These are phyloP conservation scores for Trachurus trachurus DNA, from an alignment of 2,797 vertebrate species.

Conservation along the genomic window DNA sequence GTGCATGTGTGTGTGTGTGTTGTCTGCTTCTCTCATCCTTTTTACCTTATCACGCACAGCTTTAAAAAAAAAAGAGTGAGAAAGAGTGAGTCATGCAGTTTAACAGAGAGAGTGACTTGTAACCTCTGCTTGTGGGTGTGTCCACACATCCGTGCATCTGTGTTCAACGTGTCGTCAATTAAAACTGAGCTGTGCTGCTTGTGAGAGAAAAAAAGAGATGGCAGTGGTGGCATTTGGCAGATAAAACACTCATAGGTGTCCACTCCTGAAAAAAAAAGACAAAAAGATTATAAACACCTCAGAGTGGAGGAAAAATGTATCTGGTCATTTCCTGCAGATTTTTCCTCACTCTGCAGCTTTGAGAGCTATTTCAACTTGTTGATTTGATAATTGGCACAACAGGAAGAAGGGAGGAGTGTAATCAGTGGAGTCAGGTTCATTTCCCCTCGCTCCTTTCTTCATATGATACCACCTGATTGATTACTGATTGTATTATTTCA, in stretches of 20 bases:
- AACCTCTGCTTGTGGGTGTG: neutral
- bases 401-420: constrained; percentile 14
- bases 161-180: neutral
- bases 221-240: neutral
- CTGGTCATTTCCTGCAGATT: constrained; percentile 6
- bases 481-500: constrained; percentile 15
- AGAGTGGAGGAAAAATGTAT: constrained; percentile 6
- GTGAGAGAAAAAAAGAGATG: neutral
- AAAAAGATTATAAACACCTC: constrained; percentile 12
- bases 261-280: neutral
- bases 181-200: neutral
- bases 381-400: constrained; percentile 41
- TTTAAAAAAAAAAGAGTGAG: neutral
- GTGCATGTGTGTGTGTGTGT: neutral
- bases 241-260: neutral
- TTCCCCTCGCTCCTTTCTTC: neutral
- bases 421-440: neutral
- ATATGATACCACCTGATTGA: neutral
- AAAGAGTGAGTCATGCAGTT: constrained; percentile 19
- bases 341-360: neutral
- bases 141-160: constrained; percentile 13
- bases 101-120: neutral
- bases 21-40: constrained; percentile 5
- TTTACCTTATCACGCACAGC: neutral
- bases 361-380: constrained; percentile 23